Evolutionary conservation across 2,888 invertebrate species (phyloP), one percentile per base, ranked within the genome.

Genomic region (Nemurella pictetii): DNA sequence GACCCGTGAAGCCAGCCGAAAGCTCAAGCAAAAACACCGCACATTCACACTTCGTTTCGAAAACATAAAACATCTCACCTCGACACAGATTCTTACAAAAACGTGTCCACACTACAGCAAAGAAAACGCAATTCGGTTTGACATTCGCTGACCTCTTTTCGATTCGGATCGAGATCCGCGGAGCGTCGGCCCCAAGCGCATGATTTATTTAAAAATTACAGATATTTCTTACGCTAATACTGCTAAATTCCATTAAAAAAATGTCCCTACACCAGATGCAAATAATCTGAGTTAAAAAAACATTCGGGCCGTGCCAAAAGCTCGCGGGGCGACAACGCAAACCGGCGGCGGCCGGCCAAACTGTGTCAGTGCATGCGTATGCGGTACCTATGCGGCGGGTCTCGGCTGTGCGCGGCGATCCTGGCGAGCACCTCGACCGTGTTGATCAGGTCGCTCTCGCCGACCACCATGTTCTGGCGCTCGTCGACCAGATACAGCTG

Each of bases 401-500:
- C 94, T 15, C 96, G 92, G 27, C 94, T 93, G 88, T 95, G 95
- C 83, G 95, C 92, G 88, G 95, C 94, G 87, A 98, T 93, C 86
- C 96, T 92, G 3, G 94, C 94, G 36, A 98, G 91, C 88, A 95
- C 94, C 88, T 98, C 98, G 73, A 98, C 95, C 0, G 96, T 97
- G 89, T 96, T 95, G 89, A 94, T 95, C 80, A 99, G 92, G 89
- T 99, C 98, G 29, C 94, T 94, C 89, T 98, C 97, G 78, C 94
- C 94, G 2, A 97, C 94, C 87, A 94, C 93, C 77, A 94, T 93
- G 86, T 94, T 95, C 86, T 88, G 88, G 86, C 97, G 92, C 88
- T 98, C 97, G 88, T 96, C 98, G 80, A 97, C 93, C 28, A 98
- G 92, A 89, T 97, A 96, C 85, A 96, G 92, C 90, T 96, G 97